A percentile compares a stretch with the other conserved stretches of the same genome.
These are phyloP conservation scores for Acrobasis consociella DNA, from an alignment of 2,888 invertebrate genomes.

Conservation along the genomic window DNA sequence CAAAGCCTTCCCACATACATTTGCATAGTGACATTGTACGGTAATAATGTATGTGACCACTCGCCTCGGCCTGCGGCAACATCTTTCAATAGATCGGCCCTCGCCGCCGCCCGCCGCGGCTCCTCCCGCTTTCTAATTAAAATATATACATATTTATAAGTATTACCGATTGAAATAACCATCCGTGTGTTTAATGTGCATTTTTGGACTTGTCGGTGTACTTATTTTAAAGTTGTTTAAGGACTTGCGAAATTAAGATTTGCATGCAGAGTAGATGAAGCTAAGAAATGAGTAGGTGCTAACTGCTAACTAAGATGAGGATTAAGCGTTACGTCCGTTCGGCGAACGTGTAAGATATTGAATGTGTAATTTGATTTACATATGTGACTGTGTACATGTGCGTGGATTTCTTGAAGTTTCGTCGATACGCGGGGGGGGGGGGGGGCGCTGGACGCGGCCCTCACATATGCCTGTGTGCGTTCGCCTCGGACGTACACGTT, in stretches of 20 bases:
- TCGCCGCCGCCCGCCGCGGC: slow-evolving; percentile 37
- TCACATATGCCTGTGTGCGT: slow-evolving; percentile 59
- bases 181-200: slow-evolving; percentile 23
- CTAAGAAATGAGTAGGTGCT: not conserved
- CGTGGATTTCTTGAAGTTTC: slow-evolving; percentile 81
- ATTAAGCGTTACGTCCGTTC: not conserved
- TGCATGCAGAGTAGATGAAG: too few relatives aligned
- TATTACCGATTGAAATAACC: slow-evolving; percentile 39
- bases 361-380: slow-evolving; percentile 66
- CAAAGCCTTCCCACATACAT: slow-evolving; percentile 81
- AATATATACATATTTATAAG: slow-evolving; percentile 43
- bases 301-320: not conserved
- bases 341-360: slow-evolving; percentile 48
- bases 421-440: slow-evolving; percentile 66
- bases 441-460: slow-evolving; percentile 55
- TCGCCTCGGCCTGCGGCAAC: slow-evolving; percentile 68
- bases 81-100: slow-evolving; percentile 71
- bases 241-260: too few relatives aligned
- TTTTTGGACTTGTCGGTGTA: not conserved
- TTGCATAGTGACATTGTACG: slow-evolving; percentile 82
- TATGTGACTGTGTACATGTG: slow-evolving; percentile 62
- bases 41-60: slow-evolving; percentile 82
- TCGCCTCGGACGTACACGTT: slow-evolving; percentile 79
- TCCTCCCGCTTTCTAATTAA: slow-evolving; percentile 57
- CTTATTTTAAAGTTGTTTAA: too few relatives aligned